These are phyloP conservation scores for Myoxocephalus aenaeus DNA, from an alignment of 2,797 vertebrate species.

Conservation along the genomic window DNA sequence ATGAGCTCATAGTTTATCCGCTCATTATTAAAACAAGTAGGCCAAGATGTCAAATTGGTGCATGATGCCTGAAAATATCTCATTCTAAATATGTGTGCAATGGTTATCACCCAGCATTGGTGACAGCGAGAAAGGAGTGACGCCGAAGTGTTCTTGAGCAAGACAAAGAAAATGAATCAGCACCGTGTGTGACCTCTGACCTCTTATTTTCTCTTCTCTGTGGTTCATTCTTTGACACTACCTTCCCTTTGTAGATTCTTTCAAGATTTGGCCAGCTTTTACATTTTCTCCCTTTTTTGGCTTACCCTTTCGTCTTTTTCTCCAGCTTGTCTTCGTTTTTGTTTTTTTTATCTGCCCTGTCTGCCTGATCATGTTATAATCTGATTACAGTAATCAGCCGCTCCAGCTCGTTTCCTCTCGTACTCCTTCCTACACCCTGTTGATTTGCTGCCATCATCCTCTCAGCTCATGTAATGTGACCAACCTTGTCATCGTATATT, in stretches of 20 bases:
- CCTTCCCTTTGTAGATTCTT: not conserved
- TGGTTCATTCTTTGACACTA: not conserved
- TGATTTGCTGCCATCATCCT: slow-evolving; percentile 30
- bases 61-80: not conserved
- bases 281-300: not conserved
- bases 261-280: not conserved
- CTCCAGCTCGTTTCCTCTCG: slow-evolving; percentile 38
- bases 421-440: slow-evolving; percentile 38
- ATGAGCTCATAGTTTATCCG: not conserved
- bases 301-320: slow-evolving; percentile 6
- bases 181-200: slow-evolving; percentile 20
- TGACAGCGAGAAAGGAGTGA: not conserved
- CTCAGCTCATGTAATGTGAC: slow-evolving; percentile 17
- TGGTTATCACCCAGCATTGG: not conserved
- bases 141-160: slow-evolving; percentile 22
- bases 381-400: slow-evolving; percentile 53
- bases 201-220: not conserved
- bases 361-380: slow-evolving; percentile 56
- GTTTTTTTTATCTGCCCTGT: slow-evolving; percentile 9
- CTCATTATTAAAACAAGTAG: not conserved
- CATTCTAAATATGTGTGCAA: not conserved
- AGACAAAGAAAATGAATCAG: slow-evolving; percentile 30
- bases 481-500: slow-evolving; percentile 36
- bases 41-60: not conserved
- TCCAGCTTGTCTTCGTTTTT: slow-evolving; percentile 8